Percentiles rank a stretch among this genome's conserved stretches.
phyloP scores from a whole-genome alignment of 2,113 vertebrate genomes.

The Cottus gobio region DNA sequence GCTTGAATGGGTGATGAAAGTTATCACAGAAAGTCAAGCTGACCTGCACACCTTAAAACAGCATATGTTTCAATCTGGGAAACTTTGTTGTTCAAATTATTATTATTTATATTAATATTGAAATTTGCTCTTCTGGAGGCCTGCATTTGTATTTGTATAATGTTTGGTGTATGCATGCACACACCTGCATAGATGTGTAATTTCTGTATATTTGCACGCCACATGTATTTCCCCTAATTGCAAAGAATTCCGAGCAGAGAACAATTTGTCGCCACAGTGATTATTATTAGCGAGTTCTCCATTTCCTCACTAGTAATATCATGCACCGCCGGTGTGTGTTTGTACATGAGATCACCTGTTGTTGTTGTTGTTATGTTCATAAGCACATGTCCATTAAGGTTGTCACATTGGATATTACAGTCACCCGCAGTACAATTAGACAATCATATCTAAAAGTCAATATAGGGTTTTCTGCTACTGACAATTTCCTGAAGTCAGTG shows the following conservation, averaged over 20 bases:
- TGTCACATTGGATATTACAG: neutral
- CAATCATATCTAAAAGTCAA: constrained; percentile 11
- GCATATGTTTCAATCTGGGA: neutral
- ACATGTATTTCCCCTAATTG: constrained; percentile 10
- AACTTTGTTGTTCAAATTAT: constrained; percentile 41
- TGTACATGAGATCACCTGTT: neutral
- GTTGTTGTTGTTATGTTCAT: neutral
- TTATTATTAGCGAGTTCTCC: constrained; percentile 2
- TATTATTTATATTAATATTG: no score
- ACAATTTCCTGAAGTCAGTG: neutral
- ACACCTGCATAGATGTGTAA: neutral
- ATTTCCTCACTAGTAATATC: neutral
- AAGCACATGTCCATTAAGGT: neutral
- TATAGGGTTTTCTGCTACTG: neutral
- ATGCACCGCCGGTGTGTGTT: neutral
- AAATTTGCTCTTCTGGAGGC: neutral
- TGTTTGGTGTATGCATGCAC: neutral
- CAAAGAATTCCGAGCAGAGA: neutral
- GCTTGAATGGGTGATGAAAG: constrained; percentile 19
- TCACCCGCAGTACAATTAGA: neutral
- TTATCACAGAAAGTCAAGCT: constrained; percentile 22
- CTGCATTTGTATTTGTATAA: neutral
- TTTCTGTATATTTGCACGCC: neutral
- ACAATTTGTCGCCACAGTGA: neutral
- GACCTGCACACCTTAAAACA: neutral